Percentiles rank a stretch among this genome's conserved stretches.
These are phyloP conservation scores for Pterocles gutturalis DNA, from an alignment of 2,113 vertebrate genomes.

Conservation along the genomic window DNA sequence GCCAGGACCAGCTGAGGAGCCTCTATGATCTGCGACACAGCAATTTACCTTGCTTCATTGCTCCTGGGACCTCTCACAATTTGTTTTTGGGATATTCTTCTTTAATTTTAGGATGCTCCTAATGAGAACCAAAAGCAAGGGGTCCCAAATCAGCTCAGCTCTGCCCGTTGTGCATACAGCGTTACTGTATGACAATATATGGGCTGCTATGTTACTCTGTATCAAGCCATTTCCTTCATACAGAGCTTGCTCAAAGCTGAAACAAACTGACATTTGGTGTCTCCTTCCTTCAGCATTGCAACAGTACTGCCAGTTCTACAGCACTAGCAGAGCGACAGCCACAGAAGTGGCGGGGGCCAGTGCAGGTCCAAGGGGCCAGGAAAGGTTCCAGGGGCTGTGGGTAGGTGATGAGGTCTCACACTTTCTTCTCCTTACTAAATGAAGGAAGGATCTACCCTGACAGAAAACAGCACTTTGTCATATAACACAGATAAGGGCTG, in stretches of 20 bases:
- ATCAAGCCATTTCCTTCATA: not conserved
- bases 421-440: not conserved
- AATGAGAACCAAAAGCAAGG: not conserved
- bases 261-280: not conserved
- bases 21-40: not conserved
- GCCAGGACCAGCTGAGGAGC: not conserved
- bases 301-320: not conserved
- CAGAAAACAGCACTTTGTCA: not conserved
- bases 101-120: not conserved
- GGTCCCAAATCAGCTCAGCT: not conserved
- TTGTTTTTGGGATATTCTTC: not conserved
- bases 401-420: not conserved
- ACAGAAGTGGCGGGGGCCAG: not conserved
- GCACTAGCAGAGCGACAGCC: not conserved
- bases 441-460: not conserved
- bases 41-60: not conserved
- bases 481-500: not conserved
- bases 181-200: not conserved
- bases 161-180: not conserved
- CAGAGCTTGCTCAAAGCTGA: not conserved
- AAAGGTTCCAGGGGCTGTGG: not conserved
- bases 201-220: not conserved
- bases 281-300: not conserved
- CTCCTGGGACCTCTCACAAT: not conserved
- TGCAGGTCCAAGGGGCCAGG: not conserved